These are phyloP conservation scores for Amiota communis DNA, from an alignment of 2,888 invertebrate species.

Conservation along the genomic window DNA sequence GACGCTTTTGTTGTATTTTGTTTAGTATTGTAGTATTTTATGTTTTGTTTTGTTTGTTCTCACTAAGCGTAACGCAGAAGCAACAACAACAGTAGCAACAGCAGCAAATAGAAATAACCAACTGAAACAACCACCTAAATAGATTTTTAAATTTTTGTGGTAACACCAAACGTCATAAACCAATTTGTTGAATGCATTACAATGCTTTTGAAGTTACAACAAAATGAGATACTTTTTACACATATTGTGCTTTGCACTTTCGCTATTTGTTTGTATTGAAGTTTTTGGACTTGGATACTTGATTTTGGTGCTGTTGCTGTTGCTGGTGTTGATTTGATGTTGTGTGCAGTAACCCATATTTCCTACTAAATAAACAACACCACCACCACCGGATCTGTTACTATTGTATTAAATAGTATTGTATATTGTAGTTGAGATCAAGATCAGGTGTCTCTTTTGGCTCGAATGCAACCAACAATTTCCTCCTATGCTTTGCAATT, in stretches of 20 bases:
- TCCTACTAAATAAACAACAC: slow-evolving; percentile 1
- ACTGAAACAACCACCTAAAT: too few species aligned
- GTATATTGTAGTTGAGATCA: neutral
- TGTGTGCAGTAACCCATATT: slow-evolving; percentile 21
- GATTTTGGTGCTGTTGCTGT: slow-evolving; percentile 1
- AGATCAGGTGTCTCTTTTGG: neutral
- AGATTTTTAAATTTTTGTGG: too few species aligned
- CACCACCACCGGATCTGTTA: slow-evolving; percentile 3
- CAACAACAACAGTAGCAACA: too few species aligned
- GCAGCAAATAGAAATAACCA: too few species aligned
- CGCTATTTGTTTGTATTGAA: slow-evolving; percentile 5
- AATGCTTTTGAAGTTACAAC: too few species aligned
- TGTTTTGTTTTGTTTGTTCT: slow-evolving; percentile 24
- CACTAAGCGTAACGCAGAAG: slow-evolving; percentile 24
- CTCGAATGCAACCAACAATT: slow-evolving; percentile 15
- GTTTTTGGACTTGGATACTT: neutral
- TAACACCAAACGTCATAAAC: too few species aligned
- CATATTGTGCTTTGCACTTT: slow-evolving; percentile 12
- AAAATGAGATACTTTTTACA: too few species aligned
- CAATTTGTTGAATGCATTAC: too few species aligned
- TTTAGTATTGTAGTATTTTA: neutral
- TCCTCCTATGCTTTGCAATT: slow-evolving; percentile 9
- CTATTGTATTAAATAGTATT: too few species aligned
- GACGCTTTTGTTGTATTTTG: neutral
- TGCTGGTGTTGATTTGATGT: neutral